A percentile compares a stretch with the other conserved stretches of the same genome.
phyloP scores from a whole-genome alignment of 2,888 invertebrate genomes.

The Lycophotia porphyrea region DNA sequence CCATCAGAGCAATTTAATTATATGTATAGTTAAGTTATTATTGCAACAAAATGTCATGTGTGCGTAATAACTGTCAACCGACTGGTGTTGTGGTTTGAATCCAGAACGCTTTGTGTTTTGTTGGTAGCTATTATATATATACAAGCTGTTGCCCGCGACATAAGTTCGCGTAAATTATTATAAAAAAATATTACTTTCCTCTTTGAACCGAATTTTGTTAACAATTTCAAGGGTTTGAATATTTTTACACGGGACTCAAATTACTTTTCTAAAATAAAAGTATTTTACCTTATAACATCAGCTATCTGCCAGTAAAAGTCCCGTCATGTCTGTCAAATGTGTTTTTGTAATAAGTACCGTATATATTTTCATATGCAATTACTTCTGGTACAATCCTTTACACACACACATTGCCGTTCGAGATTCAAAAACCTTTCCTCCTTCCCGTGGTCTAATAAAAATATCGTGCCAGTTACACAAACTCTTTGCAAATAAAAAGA shows the following conservation, averaged over 20 bases:
- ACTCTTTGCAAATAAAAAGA: conserved; percentile 13
- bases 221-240: too few relatives aligned
- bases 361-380: too few relatives aligned
- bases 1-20: conserved; percentile 26
- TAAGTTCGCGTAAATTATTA: too few relatives aligned
- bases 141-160: too few relatives aligned
- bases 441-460: neutral
- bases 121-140: neutral
- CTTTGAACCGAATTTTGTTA: too few relatives aligned
- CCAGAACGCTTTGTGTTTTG: neutral
- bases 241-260: too few relatives aligned
- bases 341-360: too few relatives aligned
- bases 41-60: conserved; percentile 18
- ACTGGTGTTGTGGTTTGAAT: conserved; percentile 27
- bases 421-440: neutral
- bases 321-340: too few relatives aligned
- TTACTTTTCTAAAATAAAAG: too few relatives aligned
- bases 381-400: neutral
- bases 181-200: too few relatives aligned
- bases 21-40: conserved; percentile 23
- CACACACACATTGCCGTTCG: neutral
- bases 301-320: too few relatives aligned
- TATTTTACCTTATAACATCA: too few relatives aligned
- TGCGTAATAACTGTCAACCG: conserved; percentile 41
- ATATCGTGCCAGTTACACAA: neutral